These are phyloP conservation scores for Microctonus hyperodae DNA, from an alignment of 2,888 invertebrate genomes.

Conservation along the genomic window DNA sequence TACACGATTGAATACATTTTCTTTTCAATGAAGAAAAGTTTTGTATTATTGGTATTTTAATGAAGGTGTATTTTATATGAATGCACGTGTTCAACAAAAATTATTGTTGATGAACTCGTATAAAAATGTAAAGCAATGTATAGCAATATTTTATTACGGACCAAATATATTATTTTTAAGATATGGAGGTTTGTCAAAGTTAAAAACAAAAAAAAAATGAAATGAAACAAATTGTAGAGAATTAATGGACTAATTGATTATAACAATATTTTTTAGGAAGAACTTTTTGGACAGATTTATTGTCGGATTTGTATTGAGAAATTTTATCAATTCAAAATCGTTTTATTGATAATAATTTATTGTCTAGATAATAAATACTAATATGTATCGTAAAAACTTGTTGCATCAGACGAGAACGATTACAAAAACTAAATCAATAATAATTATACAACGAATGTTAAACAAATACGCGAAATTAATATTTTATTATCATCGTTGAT, in stretches of 20 bases:
- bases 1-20: neutral
- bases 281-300: neutral
- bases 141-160: conserved; percentile 38
- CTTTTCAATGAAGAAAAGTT: neutral
- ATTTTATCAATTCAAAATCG: neutral
- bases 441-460: neutral
- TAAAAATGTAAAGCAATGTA: conserved; percentile 34
- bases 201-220: neutral
- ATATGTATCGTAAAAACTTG: neutral
- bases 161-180: conserved; percentile 40
- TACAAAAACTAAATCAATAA: neutral
- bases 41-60: neutral
- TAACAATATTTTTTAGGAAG: neutral
- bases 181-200: neutral
- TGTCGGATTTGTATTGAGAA: neutral
- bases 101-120: conserved; percentile 16
- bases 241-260: neutral
- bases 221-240: neutral
- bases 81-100: conserved; percentile 6
- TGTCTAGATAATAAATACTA: neutral
- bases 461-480: neutral
- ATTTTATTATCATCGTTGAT: neutral
- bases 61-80: conserved; percentile 3
- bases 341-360: neutral
- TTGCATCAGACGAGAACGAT: neutral